phyloP scores from a whole-genome alignment of 1,140 invertebrate genomes.

The Drosophila tristis region DNA sequence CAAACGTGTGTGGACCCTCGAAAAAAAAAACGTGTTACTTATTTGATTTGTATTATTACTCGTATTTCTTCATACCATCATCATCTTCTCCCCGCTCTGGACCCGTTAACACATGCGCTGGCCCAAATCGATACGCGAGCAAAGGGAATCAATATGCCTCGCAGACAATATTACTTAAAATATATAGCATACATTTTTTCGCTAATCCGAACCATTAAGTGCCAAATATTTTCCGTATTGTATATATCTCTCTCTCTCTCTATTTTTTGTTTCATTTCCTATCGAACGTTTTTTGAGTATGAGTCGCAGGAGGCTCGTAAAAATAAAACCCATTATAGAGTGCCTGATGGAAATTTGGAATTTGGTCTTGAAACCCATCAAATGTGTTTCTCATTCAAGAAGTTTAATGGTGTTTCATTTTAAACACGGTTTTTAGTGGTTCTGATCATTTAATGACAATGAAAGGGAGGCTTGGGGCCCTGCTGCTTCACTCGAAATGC shows the following conservation, averaged over 20 bases:
- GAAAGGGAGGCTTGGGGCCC: not conserved
- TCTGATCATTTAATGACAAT: not conserved
- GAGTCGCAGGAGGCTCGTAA: conserved; percentile 32
- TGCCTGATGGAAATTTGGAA: conserved; percentile 3
- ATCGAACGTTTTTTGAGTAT: conserved; percentile 27
- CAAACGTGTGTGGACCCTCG: conserved; percentile 39
- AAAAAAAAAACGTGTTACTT: conserved; percentile 13
- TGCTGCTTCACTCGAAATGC: too few relatives aligned
- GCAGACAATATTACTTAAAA: conserved; percentile 1
- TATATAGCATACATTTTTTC: conserved; percentile 16
- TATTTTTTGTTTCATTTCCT: conserved; percentile 15
- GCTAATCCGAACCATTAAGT: conserved; percentile 32
- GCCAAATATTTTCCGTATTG: conserved; percentile 3
- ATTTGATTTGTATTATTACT: too few relatives aligned
- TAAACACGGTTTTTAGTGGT: not conserved
- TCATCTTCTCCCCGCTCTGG: conserved; percentile 3
- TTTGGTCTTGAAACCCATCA: conserved; percentile 32
- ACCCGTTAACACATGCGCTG: conserved; percentile 11
- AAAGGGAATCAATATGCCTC: not conserved
- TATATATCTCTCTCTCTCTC: conserved; percentile 1
- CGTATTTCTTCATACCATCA: conserved; percentile 8
- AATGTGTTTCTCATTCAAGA: conserved; percentile 35
- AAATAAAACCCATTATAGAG: not conserved
- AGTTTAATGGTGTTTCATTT: not conserved
- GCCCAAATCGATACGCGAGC: not conserved